phyloP scores from a whole-genome alignment of 2,113 vertebrate species.

The Antigone vipio region DNA sequence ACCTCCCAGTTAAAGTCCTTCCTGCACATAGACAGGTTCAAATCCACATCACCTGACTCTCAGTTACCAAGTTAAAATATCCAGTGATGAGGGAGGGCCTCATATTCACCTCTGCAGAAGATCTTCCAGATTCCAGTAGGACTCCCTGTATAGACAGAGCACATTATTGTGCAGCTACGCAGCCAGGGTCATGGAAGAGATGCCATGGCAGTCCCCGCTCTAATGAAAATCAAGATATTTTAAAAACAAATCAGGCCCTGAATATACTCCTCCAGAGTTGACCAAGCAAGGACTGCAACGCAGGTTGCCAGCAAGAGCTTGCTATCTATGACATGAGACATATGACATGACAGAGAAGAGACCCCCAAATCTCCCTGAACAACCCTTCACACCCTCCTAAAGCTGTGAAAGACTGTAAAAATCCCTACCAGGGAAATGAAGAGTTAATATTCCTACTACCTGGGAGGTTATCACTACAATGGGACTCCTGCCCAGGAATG shows the following conservation, averaged over 20 bases:
- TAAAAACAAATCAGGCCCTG: not conserved
- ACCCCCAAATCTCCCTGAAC: not conserved
- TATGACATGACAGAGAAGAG: accelerated
- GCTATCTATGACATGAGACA: not conserved
- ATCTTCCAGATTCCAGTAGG: not conserved
- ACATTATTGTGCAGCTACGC: not conserved
- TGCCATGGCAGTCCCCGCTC: not conserved
- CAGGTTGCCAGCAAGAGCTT: not conserved
- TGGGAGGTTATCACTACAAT: not conserved
- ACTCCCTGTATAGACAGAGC: not conserved
- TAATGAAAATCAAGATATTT: not conserved
- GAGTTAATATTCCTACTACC: slow-evolving; percentile 21
- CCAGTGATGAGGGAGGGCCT: not conserved
- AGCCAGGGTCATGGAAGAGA: not conserved
- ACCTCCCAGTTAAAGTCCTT: not conserved
- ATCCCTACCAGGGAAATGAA: not conserved
- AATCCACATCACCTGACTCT: not conserved
- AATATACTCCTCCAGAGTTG: not conserved
- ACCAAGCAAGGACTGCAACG: not conserved
- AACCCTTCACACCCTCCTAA: not conserved
- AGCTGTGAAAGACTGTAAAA: not conserved
- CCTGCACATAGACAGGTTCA: accelerated
- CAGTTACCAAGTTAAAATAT: not conserved
- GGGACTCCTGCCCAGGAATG: not conserved
- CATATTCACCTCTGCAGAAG: not conserved